Percentiles rank a stretch among this genome's conserved stretches.
Conservation (phyloP, 2,888 invertebrate genomes). For the Charanyca ferruginea region DNA sequence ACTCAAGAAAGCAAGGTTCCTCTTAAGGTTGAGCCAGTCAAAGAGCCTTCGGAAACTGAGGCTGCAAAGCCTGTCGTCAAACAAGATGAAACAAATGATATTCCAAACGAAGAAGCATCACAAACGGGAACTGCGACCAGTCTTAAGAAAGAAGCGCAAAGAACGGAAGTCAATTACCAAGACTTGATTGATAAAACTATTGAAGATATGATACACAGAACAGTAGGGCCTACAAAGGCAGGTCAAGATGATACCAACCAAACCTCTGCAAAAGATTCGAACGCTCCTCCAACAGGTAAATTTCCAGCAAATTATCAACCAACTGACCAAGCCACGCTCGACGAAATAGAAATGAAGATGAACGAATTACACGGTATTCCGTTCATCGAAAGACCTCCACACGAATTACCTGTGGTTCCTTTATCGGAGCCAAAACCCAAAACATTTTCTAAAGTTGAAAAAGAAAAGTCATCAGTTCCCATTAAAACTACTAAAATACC, state of each 20-base stretch:
- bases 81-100: conserved; percentile 49
- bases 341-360: conserved; percentile 88
- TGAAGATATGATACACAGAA: conserved; percentile 84
- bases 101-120: conserved; percentile 40
- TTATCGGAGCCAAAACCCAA: conserved; percentile 69
- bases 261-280: conserved; percentile 57
- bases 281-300: conserved; percentile 57
- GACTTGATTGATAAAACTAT: conserved; percentile 86
- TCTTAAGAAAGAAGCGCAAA: conserved; percentile 70
- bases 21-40: conserved; percentile 54
- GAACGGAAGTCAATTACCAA: conserved; percentile 81
- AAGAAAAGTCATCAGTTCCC: conserved; percentile 51
- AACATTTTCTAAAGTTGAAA: conserved; percentile 67
- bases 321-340: conserved; percentile 71
- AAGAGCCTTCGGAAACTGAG: conserved; percentile 55
- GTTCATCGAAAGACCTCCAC: conserved; percentile 81
- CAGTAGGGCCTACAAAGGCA: conserved; percentile 70
- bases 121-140: conserved; percentile 7
- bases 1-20: conserved; percentile 61
- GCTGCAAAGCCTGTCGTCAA: conserved; percentile 51
- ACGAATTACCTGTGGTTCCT: conserved; percentile 76
- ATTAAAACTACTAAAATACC: conserved; percentile 73
- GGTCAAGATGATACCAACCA: conserved; percentile 70
- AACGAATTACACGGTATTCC: conserved; percentile 87
- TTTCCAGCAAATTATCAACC: conserved; percentile 61